Evolutionary conservation across 2,888 invertebrate species (phyloP).

Genomic region (Zootermopsis nevadensis): DNA sequence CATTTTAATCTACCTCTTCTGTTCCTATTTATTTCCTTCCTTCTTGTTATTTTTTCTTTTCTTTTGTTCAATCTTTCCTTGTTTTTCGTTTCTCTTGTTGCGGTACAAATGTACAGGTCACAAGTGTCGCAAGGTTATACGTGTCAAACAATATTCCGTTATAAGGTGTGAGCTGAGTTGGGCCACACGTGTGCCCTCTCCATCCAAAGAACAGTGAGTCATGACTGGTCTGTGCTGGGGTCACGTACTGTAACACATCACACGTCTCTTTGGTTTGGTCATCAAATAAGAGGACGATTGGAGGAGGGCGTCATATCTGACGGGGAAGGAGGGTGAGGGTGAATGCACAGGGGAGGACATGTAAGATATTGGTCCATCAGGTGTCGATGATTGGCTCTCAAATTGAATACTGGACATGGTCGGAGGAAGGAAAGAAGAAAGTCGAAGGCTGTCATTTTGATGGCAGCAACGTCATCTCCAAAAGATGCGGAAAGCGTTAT

Average conservation of each 20-base stretch:
- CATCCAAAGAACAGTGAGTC: slow-evolving; percentile 11
- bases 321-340: neutral
- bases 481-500: too few relatives aligned
- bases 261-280: slow-evolving; percentile 36
- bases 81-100: too few relatives aligned
- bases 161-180: neutral
- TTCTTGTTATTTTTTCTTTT: too few relatives aligned
- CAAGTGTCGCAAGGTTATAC: neutral
- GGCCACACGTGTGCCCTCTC: neutral
- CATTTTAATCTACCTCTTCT: too few relatives aligned
- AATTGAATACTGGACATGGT: slow-evolving; percentile 38
- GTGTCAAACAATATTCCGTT: neutral
- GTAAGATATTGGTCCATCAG: slow-evolving; percentile 43
- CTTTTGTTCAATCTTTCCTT: too few relatives aligned
- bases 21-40: too few relatives aligned
- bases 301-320: slow-evolving; percentile 4
- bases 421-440: slow-evolving; percentile 15
- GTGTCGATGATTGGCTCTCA: slow-evolving; percentile 43
- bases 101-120: neutral
- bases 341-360: slow-evolving; percentile 28
- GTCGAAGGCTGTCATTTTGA: neutral
- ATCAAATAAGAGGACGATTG: slow-evolving; percentile 38
- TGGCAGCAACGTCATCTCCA: neutral
- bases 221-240: neutral
- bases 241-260: slow-evolving; percentile 34